Percentiles rank a stretch among this genome's conserved stretches.
phyloP scores from a whole-genome alignment of 2,113 vertebrate species.

The Pantherophis guttatus region DNA sequence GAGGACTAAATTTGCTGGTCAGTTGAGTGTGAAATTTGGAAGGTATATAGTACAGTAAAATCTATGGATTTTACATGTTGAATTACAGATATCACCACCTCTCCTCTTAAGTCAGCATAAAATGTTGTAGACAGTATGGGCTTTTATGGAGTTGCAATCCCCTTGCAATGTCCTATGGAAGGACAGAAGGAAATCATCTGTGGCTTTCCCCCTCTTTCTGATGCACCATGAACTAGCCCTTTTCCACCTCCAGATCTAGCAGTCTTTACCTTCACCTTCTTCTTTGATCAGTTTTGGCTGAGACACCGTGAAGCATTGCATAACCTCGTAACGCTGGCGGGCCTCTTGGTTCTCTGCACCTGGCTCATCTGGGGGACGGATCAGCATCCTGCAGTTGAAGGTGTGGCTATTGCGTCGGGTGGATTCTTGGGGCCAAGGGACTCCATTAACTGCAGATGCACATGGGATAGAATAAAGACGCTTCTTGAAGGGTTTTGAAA shows the following conservation, averaged over 20 bases:
- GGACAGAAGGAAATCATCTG: slow-evolving; percentile 12
- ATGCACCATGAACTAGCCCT: background rate
- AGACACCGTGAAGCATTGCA: slow-evolving; percentile 95
- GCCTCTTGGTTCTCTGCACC: slow-evolving; percentile 85
- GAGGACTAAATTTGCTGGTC: background rate
- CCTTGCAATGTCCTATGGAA: background rate
- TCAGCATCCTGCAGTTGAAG: slow-evolving; percentile 96
- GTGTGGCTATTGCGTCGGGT: slow-evolving; percentile 85
- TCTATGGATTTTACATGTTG: background rate
- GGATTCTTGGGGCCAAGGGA: slow-evolving; percentile 88
- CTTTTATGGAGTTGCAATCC: background rate
- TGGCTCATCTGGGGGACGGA: slow-evolving; percentile 84
- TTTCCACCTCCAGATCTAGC: background rate
- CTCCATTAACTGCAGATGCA: slow-evolving; percentile 80
- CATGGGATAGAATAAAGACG: background rate
- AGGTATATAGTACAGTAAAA: background rate
- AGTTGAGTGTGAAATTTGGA: background rate
- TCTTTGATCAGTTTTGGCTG: slow-evolving; percentile 86
- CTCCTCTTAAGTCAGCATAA: background rate
- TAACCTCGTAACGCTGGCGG: slow-evolving; percentile 90
- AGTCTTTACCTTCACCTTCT: slow-evolving; percentile 83
- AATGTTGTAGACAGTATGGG: background rate
- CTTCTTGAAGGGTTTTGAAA: accelerated
- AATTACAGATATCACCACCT: background rate
- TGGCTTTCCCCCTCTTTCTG: background rate